Percentiles rank a stretch among this genome's conserved stretches.
phyloP scores from a whole-genome alignment of 1,140 invertebrate genomes.

The Hyposmocoma kahamanoa region DNA sequence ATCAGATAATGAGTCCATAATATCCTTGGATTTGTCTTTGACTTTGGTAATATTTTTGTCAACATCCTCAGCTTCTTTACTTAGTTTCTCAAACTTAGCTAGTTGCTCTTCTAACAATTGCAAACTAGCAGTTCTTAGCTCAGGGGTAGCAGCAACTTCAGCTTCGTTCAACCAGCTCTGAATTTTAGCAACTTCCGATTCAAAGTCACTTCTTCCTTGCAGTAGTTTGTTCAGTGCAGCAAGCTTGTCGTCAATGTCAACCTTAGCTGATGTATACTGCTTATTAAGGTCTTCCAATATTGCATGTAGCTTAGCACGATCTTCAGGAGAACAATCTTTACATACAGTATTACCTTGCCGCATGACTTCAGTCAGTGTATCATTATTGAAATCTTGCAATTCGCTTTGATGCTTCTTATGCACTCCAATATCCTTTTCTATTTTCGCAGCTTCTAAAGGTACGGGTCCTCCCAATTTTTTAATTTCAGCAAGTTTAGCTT shows the following conservation, averaged over 20 bases:
- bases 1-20: slow-evolving; percentile 87
- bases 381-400: slow-evolving; percentile 85
- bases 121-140: slow-evolving; percentile 83
- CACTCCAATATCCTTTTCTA: slow-evolving; percentile 85
- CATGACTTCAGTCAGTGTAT: slow-evolving; percentile 82
- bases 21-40: slow-evolving; percentile 84
- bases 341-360: slow-evolving; percentile 84
- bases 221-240: slow-evolving; percentile 82
- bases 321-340: slow-evolving; percentile 86
- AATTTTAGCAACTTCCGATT: slow-evolving; percentile 85
- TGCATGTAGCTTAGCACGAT: slow-evolving; percentile 78
- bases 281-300: slow-evolving; percentile 80
- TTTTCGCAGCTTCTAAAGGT: slow-evolving; percentile 81
- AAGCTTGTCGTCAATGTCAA: slow-evolving; percentile 83
- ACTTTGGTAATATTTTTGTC: slow-evolving; percentile 82
- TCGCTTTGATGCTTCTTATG: slow-evolving; percentile 84
- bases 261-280: slow-evolving; percentile 81
- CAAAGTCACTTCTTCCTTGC: slow-evolving; percentile 84
- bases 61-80: slow-evolving; percentile 82
- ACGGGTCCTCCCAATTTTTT: slow-evolving; percentile 83
- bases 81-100: slow-evolving; percentile 86
- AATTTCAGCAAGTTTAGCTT: slow-evolving; percentile 82
- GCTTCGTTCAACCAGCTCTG: slow-evolving; percentile 91
- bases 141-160: slow-evolving; percentile 87
- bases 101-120: slow-evolving; percentile 90